phyloP scores from a whole-genome alignment of 1,140 invertebrate genomes.

The Varroa destructor region DNA sequence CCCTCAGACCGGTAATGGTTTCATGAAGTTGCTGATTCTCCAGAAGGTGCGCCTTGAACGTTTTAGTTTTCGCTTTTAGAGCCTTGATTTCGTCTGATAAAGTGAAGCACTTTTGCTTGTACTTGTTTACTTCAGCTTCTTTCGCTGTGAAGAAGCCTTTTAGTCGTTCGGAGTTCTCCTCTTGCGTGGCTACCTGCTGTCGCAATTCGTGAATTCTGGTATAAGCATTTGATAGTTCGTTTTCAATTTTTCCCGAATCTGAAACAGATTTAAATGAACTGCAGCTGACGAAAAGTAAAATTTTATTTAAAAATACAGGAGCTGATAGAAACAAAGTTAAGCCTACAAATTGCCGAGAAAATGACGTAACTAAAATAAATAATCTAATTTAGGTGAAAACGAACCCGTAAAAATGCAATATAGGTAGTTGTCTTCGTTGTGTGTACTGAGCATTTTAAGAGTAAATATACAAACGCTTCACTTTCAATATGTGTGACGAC shows the following conservation, averaged over 20 bases:
- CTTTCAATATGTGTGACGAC: no score
- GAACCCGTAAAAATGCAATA: no score
- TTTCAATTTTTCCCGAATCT: background rate
- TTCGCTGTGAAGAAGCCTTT: background rate
- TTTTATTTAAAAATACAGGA: no score
- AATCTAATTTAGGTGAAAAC: no score
- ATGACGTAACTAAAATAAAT: no score
- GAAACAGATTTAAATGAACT: background rate
- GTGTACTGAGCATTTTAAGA: no score
- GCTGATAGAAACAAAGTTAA: no score
- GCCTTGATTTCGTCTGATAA: background rate
- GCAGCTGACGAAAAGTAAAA: no score
- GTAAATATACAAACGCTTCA: no score
- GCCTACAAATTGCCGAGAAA: no score
- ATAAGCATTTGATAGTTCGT: background rate
- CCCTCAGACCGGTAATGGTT: background rate
- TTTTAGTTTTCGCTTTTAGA: background rate
- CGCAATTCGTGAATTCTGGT: background rate
- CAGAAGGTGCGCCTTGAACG: background rate
- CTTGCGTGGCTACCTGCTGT: background rate
- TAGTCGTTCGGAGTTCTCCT: background rate
- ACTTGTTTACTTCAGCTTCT: background rate
- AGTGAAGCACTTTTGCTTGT: background rate
- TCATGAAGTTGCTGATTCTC: constrained; percentile 6
- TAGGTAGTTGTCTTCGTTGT: no score